A percentile compares a stretch with the other conserved stretches of the same genome.
Evolutionary conservation across 2,888 invertebrate genomes (phyloP).

Genomic region (Apantesis nais): DNA sequence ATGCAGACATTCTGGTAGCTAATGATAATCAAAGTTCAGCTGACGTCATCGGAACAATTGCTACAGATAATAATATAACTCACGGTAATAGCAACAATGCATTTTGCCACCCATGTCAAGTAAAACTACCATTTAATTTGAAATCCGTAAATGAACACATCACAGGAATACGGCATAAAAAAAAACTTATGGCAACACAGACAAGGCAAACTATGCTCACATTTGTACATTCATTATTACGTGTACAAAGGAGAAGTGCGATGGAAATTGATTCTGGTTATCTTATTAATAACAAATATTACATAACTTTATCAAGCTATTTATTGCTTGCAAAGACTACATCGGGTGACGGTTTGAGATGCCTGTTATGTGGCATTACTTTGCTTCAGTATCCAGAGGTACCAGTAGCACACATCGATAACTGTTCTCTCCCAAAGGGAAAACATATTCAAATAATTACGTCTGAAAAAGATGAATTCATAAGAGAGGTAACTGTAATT

Average conservation of each 20-base stretch:
- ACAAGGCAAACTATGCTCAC: not conserved
- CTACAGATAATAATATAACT: constrained; percentile 47
- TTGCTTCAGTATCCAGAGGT: constrained; percentile 4
- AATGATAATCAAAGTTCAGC: not conserved
- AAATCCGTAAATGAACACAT: constrained; percentile 56
- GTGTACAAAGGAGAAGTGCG: not conserved
- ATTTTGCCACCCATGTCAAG: constrained; percentile 48
- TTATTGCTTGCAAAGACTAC: not conserved
- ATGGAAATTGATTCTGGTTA: not conserved
- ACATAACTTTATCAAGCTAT: not conserved
- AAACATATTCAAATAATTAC: constrained; percentile 22
- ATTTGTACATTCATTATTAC: not conserved
- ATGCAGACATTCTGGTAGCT: not conserved
- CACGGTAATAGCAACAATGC: constrained; percentile 41
- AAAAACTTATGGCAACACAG: constrained; percentile 13
- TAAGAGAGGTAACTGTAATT: constrained; percentile 37
- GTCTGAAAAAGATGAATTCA: constrained; percentile 29
- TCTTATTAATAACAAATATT: constrained; percentile 11
- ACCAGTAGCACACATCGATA: not conserved
- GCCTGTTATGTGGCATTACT: constrained; percentile 29
- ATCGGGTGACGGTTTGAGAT: constrained; percentile 28
- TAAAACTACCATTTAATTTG: constrained; percentile 45
- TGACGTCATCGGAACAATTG: constrained; percentile 27
- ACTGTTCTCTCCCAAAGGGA: not conserved
- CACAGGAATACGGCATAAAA: constrained; percentile 49